Conservation (phyloP, 1,140 invertebrate genomes). For the Grapholita molesta region DNA sequence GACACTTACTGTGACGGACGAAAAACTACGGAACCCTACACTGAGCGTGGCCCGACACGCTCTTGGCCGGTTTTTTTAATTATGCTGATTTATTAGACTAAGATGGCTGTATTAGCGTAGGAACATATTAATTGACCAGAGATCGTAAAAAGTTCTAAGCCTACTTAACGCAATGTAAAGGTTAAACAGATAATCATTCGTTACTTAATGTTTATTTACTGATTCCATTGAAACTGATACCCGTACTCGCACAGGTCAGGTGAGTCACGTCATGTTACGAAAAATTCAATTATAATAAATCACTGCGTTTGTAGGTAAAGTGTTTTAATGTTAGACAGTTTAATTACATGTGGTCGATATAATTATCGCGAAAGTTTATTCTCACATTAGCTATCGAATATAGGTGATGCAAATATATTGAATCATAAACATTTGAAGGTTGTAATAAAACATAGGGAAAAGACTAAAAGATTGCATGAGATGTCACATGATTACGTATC, state of each 20-base stretch:
- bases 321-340: slow-evolving; percentile 3
- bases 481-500: too few relatives aligned
- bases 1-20: too few relatives aligned
- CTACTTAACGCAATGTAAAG: not conserved
- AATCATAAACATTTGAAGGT: not conserved
- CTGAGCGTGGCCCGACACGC: too few relatives aligned
- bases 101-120: too few relatives aligned
- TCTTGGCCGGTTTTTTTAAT: too few relatives aligned
- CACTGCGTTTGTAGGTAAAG: not conserved
- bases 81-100: too few relatives aligned
- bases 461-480: too few relatives aligned
- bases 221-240: not conserved
- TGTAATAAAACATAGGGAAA: too few relatives aligned
- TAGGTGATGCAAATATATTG: not conserved
- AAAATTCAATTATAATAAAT: slow-evolving; percentile 10
- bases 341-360: not conserved
- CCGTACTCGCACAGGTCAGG: not conserved
- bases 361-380: not conserved
- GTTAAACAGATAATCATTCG: not conserved
- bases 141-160: not conserved
- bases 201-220: not conserved
- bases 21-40: too few relatives aligned
- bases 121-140: not conserved
- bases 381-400: not conserved
- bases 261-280: not conserved